These are phyloP conservation scores for Cheumatopsyche charites DNA, from an alignment of 1,140 invertebrate genomes.

Conservation along the genomic window DNA sequence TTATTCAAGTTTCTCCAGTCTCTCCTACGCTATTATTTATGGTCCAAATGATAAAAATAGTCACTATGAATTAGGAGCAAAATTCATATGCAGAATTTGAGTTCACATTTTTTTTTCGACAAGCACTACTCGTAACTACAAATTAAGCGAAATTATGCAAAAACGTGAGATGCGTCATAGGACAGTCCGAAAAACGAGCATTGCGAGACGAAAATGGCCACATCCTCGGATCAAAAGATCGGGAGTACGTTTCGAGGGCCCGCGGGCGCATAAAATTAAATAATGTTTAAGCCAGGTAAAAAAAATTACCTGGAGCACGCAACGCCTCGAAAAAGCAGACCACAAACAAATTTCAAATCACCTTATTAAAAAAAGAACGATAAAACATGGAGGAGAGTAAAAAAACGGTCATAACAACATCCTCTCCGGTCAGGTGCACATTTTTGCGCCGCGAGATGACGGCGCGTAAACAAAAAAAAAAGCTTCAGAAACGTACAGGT, in stretches of 20 bases:
- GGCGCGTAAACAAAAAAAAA: conserved; percentile 16
- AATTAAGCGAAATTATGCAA: too few species aligned
- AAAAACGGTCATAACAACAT: conserved; percentile 40
- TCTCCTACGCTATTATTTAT: too few species aligned
- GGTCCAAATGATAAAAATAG: too few species aligned
- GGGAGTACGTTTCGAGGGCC: conserved; percentile 12
- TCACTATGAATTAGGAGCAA: too few species aligned
- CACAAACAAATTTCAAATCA: conserved; percentile 45
- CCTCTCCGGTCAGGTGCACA: conserved; percentile 47
- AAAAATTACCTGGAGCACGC: conserved; percentile 36
- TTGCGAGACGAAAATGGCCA: background rate
- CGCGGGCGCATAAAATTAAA: conserved; percentile 26
- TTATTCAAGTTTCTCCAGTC: too few species aligned
- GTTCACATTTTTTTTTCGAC: too few species aligned
- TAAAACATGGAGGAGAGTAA: too few species aligned
- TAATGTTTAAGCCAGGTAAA: conserved; percentile 29
- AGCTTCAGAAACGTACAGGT: conserved; percentile 17
- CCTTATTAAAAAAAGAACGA: conserved; percentile 46
- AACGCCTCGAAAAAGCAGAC: conserved; percentile 29
- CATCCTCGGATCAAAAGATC: background rate
- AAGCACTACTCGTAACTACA: too few species aligned
- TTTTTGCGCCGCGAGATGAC: conserved; percentile 41
- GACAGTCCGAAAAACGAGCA: too few species aligned
- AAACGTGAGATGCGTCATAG: too few species aligned
- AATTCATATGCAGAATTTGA: too few species aligned